Percentiles rank a stretch among this genome's conserved stretches.
Evolutionary conservation across 2,888 invertebrate species (phyloP).

Genomic region (Scaptomyza caliginosa): DNA sequence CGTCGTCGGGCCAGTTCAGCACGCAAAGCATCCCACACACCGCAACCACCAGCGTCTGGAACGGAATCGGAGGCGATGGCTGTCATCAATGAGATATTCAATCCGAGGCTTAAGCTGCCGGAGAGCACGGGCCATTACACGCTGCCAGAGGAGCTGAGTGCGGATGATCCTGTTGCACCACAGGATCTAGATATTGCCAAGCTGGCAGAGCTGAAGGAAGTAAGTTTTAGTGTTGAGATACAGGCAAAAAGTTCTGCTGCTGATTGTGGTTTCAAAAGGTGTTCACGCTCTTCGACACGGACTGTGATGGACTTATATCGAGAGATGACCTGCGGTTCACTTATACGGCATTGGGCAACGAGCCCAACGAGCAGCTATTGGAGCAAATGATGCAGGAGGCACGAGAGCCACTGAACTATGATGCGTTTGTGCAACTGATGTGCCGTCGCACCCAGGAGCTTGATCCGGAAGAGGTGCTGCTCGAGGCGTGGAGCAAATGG

Average conservation of each 20-base stretch:
- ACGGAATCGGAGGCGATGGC: constrained; percentile 82
- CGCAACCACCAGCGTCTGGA: constrained; percentile 57
- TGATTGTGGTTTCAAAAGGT: constrained; percentile 83
- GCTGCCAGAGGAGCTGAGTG: constrained; percentile 80
- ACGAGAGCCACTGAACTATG: constrained; percentile 87
- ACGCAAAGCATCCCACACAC: constrained; percentile 73
- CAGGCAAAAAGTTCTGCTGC: background rate
- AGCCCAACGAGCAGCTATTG: constrained; percentile 86
- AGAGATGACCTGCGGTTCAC: constrained; percentile 87
- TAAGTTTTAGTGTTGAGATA: constrained; percentile 67
- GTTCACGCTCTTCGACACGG: constrained; percentile 87
- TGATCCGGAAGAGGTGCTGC: constrained; percentile 87
- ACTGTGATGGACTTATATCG: constrained; percentile 88
- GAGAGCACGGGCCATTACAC: constrained; percentile 80
- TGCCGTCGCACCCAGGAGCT: constrained; percentile 87
- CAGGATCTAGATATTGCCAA: constrained; percentile 87
- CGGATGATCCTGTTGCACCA: constrained; percentile 84
- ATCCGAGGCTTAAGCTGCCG: constrained; percentile 82
- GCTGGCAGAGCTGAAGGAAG: constrained; percentile 88
- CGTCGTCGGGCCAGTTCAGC: constrained; percentile 80
- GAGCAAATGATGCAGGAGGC: constrained; percentile 87
- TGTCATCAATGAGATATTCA: constrained; percentile 83
- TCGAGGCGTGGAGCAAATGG: constrained; percentile 88
- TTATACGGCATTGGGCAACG: constrained; percentile 86
- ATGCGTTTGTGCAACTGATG: constrained; percentile 87